These are phyloP conservation scores for Dendropsophus ebraccatus DNA, from an alignment of 2,113 vertebrate species.

Conservation along the genomic window DNA sequence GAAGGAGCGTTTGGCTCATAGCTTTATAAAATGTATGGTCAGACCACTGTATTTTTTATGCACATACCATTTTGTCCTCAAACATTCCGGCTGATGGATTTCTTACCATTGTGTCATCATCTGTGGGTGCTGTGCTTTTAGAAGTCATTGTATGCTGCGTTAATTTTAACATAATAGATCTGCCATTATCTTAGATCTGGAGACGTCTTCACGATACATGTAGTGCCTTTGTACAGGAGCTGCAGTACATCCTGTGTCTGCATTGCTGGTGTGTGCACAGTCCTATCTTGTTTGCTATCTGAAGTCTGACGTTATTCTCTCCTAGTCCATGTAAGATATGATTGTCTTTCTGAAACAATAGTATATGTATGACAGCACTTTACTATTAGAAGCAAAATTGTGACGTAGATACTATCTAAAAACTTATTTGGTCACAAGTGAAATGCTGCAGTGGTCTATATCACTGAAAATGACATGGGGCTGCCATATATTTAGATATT, in stretches of 20 bases:
- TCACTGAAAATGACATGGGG: background rate
- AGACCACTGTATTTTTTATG: no score
- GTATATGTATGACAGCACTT: background rate
- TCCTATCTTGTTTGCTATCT: conserved; percentile 35
- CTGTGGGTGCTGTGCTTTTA: background rate
- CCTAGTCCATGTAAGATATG: background rate
- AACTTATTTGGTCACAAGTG: background rate
- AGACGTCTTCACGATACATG: background rate
- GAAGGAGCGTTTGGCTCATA: no score
- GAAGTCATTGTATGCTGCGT: background rate
- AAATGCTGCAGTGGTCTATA: background rate
- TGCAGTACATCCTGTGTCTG: conserved; percentile 8
- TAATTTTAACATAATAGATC: background rate
- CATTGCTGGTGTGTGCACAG: conserved; percentile 9
- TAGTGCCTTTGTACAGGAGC: background rate
- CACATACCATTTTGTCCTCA: background rate
- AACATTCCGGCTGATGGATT: background rate
- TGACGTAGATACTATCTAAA: background rate
- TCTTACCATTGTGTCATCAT: background rate
- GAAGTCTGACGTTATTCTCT: conserved; percentile 1
- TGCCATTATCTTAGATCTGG: background rate
- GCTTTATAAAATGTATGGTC: no score
- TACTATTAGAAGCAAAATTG: background rate
- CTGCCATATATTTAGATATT: no score
- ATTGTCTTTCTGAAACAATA: conserved; percentile 38